These are phyloP conservation scores for Neodiprion fabricii DNA, from an alignment of 1,140 invertebrate species.

Conservation along the genomic window DNA sequence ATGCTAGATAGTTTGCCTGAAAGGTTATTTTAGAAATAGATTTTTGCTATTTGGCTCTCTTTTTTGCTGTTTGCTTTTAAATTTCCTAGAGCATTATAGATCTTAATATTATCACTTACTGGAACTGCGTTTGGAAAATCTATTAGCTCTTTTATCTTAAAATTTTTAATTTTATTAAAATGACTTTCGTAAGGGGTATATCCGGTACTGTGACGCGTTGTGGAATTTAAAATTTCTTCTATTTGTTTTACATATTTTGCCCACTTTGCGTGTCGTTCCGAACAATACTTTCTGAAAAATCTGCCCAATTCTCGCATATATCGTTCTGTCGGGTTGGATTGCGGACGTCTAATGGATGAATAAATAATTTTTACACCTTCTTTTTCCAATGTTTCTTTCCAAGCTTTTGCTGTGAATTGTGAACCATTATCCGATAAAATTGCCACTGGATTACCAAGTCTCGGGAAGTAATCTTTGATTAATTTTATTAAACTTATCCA, in stretches of 20 bases:
- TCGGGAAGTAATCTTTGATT: slow-evolving; percentile 20
- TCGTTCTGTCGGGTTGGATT: slow-evolving; percentile 26
- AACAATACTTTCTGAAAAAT: slow-evolving; percentile 27
- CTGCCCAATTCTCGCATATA: slow-evolving; percentile 25
- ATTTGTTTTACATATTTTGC: slow-evolving; percentile 21
- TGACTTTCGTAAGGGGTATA: slow-evolving; percentile 30
- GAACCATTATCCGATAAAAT: slow-evolving; percentile 27
- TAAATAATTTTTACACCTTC: slow-evolving; percentile 17
- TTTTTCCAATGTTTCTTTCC: slow-evolving; percentile 20
- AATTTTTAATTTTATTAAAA: slow-evolving; percentile 14
- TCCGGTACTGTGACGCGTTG: slow-evolving; percentile 25
- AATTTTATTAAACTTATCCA: slow-evolving; percentile 20
- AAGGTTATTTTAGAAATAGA: background rate
- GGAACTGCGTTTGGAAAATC: background rate
- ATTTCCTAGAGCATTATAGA: background rate
- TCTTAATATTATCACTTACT: background rate
- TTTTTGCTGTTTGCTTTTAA: background rate
- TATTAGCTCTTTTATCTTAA: background rate
- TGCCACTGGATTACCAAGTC: slow-evolving; percentile 21
- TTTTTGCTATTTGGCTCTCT: background rate
- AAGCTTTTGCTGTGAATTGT: slow-evolving; percentile 24
- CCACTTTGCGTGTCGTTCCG: slow-evolving; percentile 23
- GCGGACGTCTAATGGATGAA: slow-evolving; percentile 24
- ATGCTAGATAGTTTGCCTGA: background rate
- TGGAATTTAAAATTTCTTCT: slow-evolving; percentile 22